These are phyloP conservation scores for Heliangelus exortis DNA, from an alignment of 2,797 vertebrate genomes.

Conservation along the genomic window DNA sequence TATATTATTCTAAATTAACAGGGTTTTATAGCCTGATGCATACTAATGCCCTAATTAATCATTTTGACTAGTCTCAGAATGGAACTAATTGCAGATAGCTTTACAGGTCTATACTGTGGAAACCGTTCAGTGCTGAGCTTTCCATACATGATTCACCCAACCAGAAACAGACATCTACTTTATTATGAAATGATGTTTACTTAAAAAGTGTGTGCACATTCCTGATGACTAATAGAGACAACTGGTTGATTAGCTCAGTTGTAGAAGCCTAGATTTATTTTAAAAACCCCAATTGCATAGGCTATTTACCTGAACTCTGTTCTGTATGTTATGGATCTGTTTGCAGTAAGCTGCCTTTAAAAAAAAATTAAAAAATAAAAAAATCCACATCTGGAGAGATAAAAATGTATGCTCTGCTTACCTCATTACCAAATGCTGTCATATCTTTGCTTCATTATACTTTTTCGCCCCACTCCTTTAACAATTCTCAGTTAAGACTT, in stretches of 20 bases:
- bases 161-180: neutral
- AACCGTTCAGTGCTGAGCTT: neutral
- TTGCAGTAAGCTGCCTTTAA: neutral
- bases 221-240: fast-evolving
- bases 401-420: neutral
- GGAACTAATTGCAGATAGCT: neutral
- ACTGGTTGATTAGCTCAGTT: neutral
- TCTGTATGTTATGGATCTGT: neutral
- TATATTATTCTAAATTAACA: neutral
- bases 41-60: neutral
- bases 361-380: neutral
- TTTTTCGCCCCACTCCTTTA: neutral
- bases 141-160: fast-evolving
- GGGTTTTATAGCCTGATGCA: neutral
- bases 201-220: neutral
- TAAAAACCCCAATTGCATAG: neutral
- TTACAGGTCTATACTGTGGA: neutral
- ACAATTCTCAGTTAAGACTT: neutral
- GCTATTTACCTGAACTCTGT: neutral
- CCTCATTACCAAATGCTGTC: neutral
- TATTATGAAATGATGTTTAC: neutral
- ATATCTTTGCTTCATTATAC: neutral
- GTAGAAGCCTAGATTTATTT: neutral
- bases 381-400: neutral
- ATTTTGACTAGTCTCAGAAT: neutral